phyloP scores from a whole-genome alignment of 2,797 vertebrate species.

The Hybognathus amarus region DNA sequence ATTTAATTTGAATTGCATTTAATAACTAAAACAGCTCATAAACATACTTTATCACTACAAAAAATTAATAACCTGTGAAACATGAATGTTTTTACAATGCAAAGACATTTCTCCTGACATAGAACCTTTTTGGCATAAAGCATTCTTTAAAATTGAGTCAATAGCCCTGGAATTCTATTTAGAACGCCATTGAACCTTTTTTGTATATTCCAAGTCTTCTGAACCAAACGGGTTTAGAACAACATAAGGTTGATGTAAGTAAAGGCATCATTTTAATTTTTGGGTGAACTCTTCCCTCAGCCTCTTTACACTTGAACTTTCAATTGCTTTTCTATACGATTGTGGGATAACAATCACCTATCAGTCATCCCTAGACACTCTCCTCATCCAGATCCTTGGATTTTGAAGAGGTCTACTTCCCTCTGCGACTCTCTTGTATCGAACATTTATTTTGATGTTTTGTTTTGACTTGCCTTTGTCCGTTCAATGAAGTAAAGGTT shows the following conservation, averaged over 20 bases:
- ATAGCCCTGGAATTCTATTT: background rate
- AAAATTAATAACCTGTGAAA: background rate
- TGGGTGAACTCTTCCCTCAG: background rate
- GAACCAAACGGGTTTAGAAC: background rate
- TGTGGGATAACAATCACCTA: background rate
- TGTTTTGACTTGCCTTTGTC: slow-evolving; percentile 36
- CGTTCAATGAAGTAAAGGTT: slow-evolving; percentile 38
- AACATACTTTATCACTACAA: background rate
- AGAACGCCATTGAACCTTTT: background rate
- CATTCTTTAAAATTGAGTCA: background rate
- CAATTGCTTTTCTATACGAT: background rate
- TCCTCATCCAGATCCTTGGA: slow-evolving; percentile 36
- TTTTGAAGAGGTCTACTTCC: slow-evolving; percentile 25
- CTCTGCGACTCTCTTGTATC: slow-evolving; percentile 38
- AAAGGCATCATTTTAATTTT: background rate
- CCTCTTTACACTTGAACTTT: slow-evolving; percentile 13
- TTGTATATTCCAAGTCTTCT: background rate
- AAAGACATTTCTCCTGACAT: background rate
- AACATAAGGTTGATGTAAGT: background rate
- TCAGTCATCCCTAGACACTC: background rate
- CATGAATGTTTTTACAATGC: background rate
- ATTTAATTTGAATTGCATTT: background rate
- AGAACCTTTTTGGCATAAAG: background rate
- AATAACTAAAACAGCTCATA: background rate
- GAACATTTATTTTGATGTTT: slow-evolving; percentile 39